These are phyloP conservation scores for Nannoperca obscura DNA, from an alignment of 2,797 vertebrate genomes.

Conservation along the genomic window DNA sequence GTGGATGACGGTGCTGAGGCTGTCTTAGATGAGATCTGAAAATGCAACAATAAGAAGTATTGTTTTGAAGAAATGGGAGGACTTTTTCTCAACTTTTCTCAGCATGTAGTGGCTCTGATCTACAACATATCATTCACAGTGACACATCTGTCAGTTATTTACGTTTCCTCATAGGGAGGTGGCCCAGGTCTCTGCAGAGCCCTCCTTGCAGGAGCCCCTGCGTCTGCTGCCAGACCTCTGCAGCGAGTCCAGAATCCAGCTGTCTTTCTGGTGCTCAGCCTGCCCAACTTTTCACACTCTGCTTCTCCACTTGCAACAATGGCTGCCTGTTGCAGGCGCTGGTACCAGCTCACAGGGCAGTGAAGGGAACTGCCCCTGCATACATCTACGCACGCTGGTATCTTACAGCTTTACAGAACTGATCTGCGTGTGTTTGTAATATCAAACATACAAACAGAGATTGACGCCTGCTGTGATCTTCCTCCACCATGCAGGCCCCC, in stretches of 20 bases:
- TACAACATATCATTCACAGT: neutral
- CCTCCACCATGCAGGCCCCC: conserved; percentile 4
- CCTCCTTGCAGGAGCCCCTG: no score
- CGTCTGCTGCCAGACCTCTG: neutral
- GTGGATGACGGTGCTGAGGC: neutral
- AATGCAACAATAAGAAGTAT: neutral
- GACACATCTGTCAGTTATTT: neutral
- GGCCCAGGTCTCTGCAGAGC: no score
- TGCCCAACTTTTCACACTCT: no score
- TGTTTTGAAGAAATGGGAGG: neutral
- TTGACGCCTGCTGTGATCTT: conserved; percentile 18
- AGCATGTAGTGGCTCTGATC: neutral
- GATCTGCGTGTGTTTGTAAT: neutral
- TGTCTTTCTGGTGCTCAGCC: no score
- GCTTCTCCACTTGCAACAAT: neutral
- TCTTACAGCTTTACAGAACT: neutral
- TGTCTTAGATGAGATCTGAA: conserved; percentile 1
- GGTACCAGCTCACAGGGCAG: neutral
- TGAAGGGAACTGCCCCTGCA: no score
- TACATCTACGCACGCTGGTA: neutral
- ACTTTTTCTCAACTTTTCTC: neutral
- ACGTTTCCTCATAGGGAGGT: neutral
- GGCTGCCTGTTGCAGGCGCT: neutral
- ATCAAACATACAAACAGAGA: neutral
- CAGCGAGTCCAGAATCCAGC: no score